A percentile compares a stretch with the other conserved stretches of the same genome.
These are phyloP conservation scores for Norana najaformis DNA, from an alignment of 2,888 invertebrate genomes.

Conservation along the genomic window DNA sequence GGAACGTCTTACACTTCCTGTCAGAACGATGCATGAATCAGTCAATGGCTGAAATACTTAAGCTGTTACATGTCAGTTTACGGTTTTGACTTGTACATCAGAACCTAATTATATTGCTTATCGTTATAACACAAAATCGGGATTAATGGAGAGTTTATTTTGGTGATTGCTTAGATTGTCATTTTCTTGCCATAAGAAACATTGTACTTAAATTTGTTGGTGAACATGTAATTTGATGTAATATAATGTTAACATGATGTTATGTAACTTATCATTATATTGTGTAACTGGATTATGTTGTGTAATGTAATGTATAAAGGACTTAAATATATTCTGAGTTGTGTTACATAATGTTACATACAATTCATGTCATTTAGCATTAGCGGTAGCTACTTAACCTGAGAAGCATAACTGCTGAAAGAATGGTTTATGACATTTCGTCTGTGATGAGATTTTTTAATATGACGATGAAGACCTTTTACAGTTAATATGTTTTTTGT, in stretches of 20 bases:
- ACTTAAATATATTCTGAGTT: not conserved
- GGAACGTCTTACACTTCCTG: slow-evolving; percentile 61
- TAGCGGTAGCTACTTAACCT: not conserved
- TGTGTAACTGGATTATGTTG: not conserved
- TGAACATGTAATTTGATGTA: not conserved
- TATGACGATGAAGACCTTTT: not conserved
- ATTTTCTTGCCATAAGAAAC: not conserved
- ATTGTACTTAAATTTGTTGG: not conserved
- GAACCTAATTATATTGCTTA: not conserved
- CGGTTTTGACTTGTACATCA: not conserved
- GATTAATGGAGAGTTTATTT: not conserved
- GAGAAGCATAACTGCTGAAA: too few relatives aligned
- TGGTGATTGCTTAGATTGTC: not conserved
- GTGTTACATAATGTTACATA: not conserved
- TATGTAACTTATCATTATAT: not conserved
- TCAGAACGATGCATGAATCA: slow-evolving; percentile 56
- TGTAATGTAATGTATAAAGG: too few relatives aligned
- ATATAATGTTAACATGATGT: not conserved
- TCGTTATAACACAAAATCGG: not conserved
- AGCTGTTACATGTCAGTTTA: slow-evolving; percentile 22
- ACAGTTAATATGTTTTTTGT: not conserved
- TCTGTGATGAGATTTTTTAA: not conserved
- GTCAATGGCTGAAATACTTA: slow-evolving; percentile 47
- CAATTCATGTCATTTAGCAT: not conserved
- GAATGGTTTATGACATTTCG: too few relatives aligned